These are phyloP conservation scores for Datnioides undecimradiatus DNA, from an alignment of 2,113 vertebrate species.

Conservation along the genomic window DNA sequence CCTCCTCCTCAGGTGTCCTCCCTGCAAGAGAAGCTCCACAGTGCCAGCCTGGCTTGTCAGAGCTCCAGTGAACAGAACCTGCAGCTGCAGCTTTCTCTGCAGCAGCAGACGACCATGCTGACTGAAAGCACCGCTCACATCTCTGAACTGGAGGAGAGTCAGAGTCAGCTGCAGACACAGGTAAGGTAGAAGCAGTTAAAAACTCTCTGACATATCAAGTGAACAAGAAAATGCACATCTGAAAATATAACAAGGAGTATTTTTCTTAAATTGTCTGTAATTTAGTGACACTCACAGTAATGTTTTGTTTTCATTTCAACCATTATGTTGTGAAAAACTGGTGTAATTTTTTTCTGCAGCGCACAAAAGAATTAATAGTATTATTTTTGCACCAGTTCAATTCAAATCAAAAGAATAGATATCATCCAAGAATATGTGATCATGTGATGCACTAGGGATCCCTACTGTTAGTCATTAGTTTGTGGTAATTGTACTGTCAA, in stretches of 20 bases:
- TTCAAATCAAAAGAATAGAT: not conserved
- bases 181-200: slow-evolving; percentile 68
- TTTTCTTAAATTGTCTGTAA: too few species aligned
- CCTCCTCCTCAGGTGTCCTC: slow-evolving; percentile 83
- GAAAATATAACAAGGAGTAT: not conserved
- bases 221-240: not conserved
- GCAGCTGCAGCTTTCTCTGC: slow-evolving; percentile 89
- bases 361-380: not conserved
- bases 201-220: not conserved
- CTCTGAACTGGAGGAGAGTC: slow-evolving; percentile 91
- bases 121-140: slow-evolving; percentile 89
- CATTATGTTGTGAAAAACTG: too few species aligned
- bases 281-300: too few species aligned
- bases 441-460: not conserved
- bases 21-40: slow-evolving; percentile 90
- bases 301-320: too few species aligned
- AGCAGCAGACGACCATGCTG: slow-evolving; percentile 93
- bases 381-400: not conserved
- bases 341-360: too few species aligned
- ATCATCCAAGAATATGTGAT: not conserved
- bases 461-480: not conserved
- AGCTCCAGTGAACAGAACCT: slow-evolving; percentile 87
- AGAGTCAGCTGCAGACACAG: slow-evolving; percentile 90
- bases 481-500: not conserved
- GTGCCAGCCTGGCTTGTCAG: slow-evolving; percentile 83